These are phyloP conservation scores for Scomber japonicus DNA, from an alignment of 2,113 vertebrate species.

Conservation along the genomic window DNA sequence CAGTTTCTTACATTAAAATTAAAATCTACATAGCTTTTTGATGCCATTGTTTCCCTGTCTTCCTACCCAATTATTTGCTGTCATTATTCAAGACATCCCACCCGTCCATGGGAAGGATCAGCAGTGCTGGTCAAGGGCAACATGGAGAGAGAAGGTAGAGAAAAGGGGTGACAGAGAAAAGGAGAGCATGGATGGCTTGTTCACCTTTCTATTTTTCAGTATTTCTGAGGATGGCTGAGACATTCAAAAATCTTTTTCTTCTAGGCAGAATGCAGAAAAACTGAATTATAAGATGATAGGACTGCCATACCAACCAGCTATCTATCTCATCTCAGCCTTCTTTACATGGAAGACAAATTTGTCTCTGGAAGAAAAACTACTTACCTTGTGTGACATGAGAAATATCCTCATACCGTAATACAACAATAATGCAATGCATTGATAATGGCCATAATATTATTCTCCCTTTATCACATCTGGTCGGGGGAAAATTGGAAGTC, in stretches of 20 bases:
- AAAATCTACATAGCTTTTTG: neutral
- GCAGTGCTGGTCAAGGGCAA: conserved; percentile 9
- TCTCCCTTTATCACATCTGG: conserved; percentile 82
- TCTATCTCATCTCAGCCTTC: conserved; percentile 42
- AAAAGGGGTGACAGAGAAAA: neutral
- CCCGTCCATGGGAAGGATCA: conserved; percentile 10
- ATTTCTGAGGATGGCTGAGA: conserved; percentile 2
- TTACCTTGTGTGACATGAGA: conserved; percentile 77
- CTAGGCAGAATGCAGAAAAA: conserved; percentile 8
- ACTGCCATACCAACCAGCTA: conserved; percentile 39
- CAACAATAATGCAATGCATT: conserved; percentile 75
- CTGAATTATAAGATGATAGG: conserved; percentile 19
- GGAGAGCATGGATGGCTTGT: conserved; percentile 1
- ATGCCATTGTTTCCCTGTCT: neutral
- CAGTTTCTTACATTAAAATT: neutral
- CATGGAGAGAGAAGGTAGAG: neutral
- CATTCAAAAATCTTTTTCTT: conserved; percentile 4
- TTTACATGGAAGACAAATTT: conserved; percentile 37
- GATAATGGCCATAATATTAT: conserved; percentile 82
- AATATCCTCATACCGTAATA: conserved; percentile 77
- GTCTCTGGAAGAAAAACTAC: conserved; percentile 58
- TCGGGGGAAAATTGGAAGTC: conserved; percentile 82
- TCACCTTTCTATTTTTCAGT: conserved; percentile 27
- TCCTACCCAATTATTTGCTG: conserved; percentile 1
- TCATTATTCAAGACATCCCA: neutral